These are phyloP conservation scores for Archaeoteleia sp. DNA, from an alignment of 2,888 invertebrate genomes.

Conservation along the genomic window DNA sequence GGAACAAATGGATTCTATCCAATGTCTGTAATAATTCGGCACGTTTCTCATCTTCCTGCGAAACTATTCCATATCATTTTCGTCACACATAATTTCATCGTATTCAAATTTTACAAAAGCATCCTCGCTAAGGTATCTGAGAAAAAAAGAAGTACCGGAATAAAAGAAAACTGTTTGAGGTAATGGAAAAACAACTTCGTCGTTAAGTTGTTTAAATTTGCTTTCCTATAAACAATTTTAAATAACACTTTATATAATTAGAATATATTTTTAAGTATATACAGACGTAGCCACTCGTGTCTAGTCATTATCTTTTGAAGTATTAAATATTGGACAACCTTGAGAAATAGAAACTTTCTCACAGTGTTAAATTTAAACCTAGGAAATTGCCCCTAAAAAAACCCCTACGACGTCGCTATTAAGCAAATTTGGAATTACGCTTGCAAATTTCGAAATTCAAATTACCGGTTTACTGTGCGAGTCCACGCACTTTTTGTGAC, in stretches of 20 bases:
- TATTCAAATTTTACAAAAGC: background rate
- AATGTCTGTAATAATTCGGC: conserved; percentile 20
- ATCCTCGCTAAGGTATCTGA: too few species aligned
- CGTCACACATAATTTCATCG: background rate
- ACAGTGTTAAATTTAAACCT: conserved; percentile 67
- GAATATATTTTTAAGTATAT: too few species aligned
- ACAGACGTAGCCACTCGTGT: too few species aligned
- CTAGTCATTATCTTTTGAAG: too few species aligned
- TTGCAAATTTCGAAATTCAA: conserved; percentile 72
- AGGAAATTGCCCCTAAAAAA: conserved; percentile 43
- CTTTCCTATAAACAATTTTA: too few species aligned
- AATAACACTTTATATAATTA: too few species aligned
- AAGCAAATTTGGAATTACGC: conserved; percentile 69
- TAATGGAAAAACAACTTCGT: too few species aligned
- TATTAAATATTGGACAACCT: background rate
- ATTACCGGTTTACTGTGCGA: conserved; percentile 52
- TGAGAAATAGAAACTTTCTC: conserved; percentile 1
- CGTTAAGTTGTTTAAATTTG: too few species aligned
- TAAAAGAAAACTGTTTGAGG: too few species aligned
- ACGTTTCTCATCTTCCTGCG: conserved; percentile 13
- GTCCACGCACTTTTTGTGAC: conserved; percentile 61
- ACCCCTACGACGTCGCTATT: conserved; percentile 41
- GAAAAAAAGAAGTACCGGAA: too few species aligned
- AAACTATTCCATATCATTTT: conserved; percentile 8
- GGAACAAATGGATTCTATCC: conserved; percentile 14